phyloP scores from a whole-genome alignment of 35 echinoderm and acorn worm species.

The Apostichopus japonicus region DNA sequence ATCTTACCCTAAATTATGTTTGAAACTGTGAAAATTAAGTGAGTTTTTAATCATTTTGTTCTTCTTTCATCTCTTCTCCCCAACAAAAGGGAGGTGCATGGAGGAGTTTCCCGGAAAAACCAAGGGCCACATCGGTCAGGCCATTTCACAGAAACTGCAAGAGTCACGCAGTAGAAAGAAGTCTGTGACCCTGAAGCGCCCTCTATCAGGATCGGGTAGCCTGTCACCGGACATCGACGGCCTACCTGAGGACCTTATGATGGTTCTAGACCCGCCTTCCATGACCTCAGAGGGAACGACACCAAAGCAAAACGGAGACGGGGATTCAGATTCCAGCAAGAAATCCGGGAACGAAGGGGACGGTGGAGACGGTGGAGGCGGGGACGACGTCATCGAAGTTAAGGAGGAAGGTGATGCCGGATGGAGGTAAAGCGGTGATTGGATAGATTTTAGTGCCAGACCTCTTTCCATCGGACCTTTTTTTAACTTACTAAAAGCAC shows the following conservation, averaged over 20 bases:
- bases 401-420: constrained; percentile 49
- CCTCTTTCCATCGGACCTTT: not conserved
- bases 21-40: too few species aligned
- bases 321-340: not conserved
- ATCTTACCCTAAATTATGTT: too few species aligned
- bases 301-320: constrained; percentile 4
- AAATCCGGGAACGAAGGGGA: not conserved
- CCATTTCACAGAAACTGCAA: constrained; percentile 42
- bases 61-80: not conserved
- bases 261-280: constrained; percentile 20
- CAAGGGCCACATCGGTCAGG: constrained; percentile 42
- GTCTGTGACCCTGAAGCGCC: constrained; percentile 4
- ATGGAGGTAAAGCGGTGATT: constrained; percentile 23
- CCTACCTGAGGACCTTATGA: constrained; percentile 19
- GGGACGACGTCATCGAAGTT: constrained; percentile 28
- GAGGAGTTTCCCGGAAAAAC: constrained; percentile 42
- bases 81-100: constrained; percentile 44
- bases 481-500: too few species aligned
- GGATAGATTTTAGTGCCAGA: not conserved
- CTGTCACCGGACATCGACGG: not conserved
- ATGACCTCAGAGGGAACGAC: not conserved
- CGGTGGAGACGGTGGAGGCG: not conserved
- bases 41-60: not conserved
- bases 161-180: constrained; percentile 11
- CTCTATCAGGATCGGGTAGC: constrained; percentile 22